phyloP scores from a whole-genome alignment of 1,140 invertebrate genomes.

The Pachypeltis micranthus region DNA sequence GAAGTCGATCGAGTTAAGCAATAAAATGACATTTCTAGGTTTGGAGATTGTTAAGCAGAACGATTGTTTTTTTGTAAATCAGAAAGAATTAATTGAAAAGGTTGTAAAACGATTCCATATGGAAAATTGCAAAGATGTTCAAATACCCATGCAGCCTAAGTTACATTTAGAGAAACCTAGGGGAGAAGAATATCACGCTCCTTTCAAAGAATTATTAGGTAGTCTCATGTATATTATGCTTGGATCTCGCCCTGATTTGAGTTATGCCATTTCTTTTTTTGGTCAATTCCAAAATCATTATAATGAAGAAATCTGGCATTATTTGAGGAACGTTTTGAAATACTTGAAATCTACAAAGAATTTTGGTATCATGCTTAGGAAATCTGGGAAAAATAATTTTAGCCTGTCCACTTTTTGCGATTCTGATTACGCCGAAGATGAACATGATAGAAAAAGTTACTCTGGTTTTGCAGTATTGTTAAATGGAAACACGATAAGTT shows the following conservation, averaged over 20 bases:
- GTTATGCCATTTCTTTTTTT: not conserved
- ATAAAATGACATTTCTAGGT: not conserved
- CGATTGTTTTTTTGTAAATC: not conserved
- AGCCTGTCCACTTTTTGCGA: not conserved
- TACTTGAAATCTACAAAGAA: not conserved
- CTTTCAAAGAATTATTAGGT: not conserved
- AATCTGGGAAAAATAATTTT: not conserved
- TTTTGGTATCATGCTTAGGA: not conserved
- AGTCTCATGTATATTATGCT: conserved; percentile 12
- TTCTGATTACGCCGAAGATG: not conserved
- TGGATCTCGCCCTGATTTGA: not conserved
- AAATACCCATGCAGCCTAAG: not conserved
- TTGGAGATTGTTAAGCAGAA: not conserved
- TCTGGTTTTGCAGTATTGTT: not conserved
- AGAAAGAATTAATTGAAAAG: not conserved
- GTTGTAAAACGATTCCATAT: not conserved
- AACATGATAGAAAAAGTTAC: not conserved
- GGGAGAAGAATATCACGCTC: not conserved
- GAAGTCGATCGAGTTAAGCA: not conserved
- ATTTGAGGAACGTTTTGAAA: not conserved
- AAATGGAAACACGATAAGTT: not conserved
- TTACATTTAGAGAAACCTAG: not conserved
- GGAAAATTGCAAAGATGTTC: not conserved
- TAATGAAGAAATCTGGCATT: not conserved
- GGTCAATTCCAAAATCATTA: not conserved